These are phyloP conservation scores for Vipera latastei DNA, from an alignment of 2,797 vertebrate genomes.

Conservation along the genomic window DNA sequence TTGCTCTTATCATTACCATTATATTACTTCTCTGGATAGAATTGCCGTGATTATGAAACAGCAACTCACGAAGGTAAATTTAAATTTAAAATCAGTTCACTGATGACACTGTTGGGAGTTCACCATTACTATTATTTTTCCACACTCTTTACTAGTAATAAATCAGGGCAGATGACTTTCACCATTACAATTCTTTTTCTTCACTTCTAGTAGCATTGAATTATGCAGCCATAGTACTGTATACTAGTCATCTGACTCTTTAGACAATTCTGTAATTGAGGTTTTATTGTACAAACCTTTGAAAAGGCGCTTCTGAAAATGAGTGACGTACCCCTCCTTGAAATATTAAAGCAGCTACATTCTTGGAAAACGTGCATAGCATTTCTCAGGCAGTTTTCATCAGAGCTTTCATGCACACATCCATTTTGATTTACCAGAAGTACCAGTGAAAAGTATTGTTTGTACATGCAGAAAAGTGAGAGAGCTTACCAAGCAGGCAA, in stretches of 20 bases:
- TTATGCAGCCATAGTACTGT: not conserved
- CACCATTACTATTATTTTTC: not conserved
- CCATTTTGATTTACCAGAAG: too few species aligned
- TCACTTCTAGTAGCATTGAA: not conserved
- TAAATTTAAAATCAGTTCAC: not conserved
- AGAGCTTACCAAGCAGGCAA: too few species aligned
- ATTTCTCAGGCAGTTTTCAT: too few species aligned
- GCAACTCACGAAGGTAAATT: not conserved
- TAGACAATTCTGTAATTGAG: not conserved
- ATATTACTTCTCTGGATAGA: not conserved
- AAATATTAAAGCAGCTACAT: too few species aligned
- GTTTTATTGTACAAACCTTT: not conserved
- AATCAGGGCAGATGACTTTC: not conserved
- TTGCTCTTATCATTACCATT: not conserved
- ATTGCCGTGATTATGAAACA: not conserved
- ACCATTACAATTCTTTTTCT: not conserved
- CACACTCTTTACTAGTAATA: too few species aligned
- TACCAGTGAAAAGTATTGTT: too few species aligned
- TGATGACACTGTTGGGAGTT: not conserved
- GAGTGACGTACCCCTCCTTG: too few species aligned
- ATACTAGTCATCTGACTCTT: too few species aligned
- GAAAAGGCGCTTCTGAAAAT: too few species aligned
- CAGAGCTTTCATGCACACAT: too few species aligned
- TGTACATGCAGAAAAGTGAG: too few species aligned
- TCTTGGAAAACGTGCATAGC: too few species aligned